These are phyloP conservation scores for Bibio marci DNA, from an alignment of 2,888 invertebrate genomes.

Conservation along the genomic window DNA sequence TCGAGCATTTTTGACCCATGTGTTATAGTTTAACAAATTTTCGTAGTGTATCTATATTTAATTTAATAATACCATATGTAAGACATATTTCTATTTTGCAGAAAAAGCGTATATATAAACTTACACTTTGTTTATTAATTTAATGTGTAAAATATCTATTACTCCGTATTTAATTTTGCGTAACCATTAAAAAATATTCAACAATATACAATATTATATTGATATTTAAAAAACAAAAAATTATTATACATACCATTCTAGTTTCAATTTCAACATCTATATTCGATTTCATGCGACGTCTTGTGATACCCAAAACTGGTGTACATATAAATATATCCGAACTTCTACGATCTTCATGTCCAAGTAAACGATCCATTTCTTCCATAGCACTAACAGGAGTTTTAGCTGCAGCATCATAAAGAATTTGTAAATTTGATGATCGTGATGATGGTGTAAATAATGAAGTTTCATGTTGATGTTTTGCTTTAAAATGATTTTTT, in stretches of 20 bases:
- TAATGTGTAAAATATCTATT: too few species aligned
- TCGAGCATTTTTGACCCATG: too few species aligned
- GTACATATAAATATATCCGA: constrained; percentile 64
- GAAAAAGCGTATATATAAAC: too few species aligned
- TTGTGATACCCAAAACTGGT: constrained; percentile 56
- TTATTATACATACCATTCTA: constrained; percentile 63
- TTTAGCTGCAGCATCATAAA: constrained; percentile 63
- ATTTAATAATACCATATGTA: too few species aligned
- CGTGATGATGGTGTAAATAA: constrained; percentile 60
- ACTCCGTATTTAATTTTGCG: too few species aligned
- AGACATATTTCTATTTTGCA: too few species aligned
- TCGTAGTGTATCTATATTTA: too few species aligned
- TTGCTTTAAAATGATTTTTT: constrained; percentile 58
- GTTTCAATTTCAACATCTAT: constrained; percentile 76
- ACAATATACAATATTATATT: too few species aligned
- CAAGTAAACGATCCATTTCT: constrained; percentile 48
- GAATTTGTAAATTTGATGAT: constrained; percentile 53
- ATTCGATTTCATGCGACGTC: constrained; percentile 47
- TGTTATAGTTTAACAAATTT: too few species aligned
- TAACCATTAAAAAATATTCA: too few species aligned
- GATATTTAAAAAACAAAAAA: too few species aligned
- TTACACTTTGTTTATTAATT: too few species aligned
- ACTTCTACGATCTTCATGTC: constrained; percentile 40
- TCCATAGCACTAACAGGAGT: constrained; percentile 43
- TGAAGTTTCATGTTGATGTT: constrained; percentile 48